These are phyloP conservation scores for Plagiodera versicolora DNA, from an alignment of 2,888 invertebrate species.

Conservation along the genomic window DNA sequence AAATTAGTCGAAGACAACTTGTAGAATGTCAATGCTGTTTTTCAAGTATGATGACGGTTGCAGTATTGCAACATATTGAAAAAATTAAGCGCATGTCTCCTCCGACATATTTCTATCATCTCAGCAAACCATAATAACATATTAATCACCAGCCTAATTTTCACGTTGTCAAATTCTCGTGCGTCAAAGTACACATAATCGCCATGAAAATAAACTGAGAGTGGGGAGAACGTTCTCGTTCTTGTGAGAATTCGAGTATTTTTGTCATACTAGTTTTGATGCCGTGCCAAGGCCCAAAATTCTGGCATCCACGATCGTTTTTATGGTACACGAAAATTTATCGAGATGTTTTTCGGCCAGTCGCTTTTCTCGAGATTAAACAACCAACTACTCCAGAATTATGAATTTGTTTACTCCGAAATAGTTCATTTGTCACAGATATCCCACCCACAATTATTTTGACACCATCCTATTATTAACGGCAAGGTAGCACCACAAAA, in stretches of 20 bases:
- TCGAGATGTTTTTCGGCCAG: constrained; percentile 24
- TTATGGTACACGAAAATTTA: constrained; percentile 27
- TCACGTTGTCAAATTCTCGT: constrained; percentile 9
- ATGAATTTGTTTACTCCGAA: not conserved
- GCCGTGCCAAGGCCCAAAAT: constrained; percentile 31
- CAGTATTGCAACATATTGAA: too few relatives aligned
- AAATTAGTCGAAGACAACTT: too few relatives aligned
- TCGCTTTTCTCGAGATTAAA: not conserved
- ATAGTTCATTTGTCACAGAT: not conserved
- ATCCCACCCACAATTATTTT: not conserved
- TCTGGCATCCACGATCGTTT: constrained; percentile 27
- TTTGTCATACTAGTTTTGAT: constrained; percentile 33
- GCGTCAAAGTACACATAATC: constrained; percentile 17
- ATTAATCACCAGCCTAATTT: constrained; percentile 17
- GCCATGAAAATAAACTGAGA: constrained; percentile 4
- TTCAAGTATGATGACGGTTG: too few relatives aligned
- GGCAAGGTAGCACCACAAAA: not conserved
- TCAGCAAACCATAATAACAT: not conserved
- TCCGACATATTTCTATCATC: not conserved
- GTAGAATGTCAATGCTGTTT: too few relatives aligned
- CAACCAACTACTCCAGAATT: not conserved
- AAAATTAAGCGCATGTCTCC: not conserved
- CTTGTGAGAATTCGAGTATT: constrained; percentile 31
- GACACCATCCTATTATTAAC: not conserved
- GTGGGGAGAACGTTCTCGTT: constrained; percentile 16